phyloP scores from a whole-genome alignment of 2,113 vertebrate genomes.

The Eidolon helvum region DNA sequence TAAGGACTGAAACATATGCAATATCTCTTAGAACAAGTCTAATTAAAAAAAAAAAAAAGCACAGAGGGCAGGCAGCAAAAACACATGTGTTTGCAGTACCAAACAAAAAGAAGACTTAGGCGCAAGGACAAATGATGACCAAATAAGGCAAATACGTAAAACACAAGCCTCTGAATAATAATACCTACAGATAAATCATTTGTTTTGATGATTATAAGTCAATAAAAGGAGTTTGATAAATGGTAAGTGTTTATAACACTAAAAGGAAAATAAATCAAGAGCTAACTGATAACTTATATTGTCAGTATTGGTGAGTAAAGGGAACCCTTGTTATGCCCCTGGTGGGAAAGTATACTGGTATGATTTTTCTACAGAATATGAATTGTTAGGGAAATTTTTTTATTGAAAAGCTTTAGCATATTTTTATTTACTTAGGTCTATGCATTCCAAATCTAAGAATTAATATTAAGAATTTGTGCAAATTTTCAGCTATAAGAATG shows the following conservation, averaged over 20 bases:
- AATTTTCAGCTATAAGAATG: not conserved
- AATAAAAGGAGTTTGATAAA: slow-evolving; percentile 3
- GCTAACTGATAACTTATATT: not conserved
- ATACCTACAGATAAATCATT: not conserved
- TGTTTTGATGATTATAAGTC: not conserved
- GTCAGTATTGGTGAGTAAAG: not conserved
- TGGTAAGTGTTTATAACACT: not conserved
- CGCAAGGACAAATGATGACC: not conserved
- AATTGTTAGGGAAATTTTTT: not conserved
- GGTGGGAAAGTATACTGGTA: not conserved
- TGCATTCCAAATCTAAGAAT: not conserved
- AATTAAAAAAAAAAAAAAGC: slow-evolving; percentile 24
- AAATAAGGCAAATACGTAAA: not conserved
- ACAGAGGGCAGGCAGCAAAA: not conserved
- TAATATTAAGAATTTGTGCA: not conserved
- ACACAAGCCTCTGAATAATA: not conserved
- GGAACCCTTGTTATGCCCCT: not conserved
- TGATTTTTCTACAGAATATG: not conserved
- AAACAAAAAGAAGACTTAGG: not conserved
- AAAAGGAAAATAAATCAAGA: not conserved
- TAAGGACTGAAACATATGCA: not conserved
- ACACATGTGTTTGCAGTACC: not conserved
- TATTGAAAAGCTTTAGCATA: not conserved
- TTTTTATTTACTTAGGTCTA: not conserved
- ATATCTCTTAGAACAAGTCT: not conserved